Evolutionary conservation across 2,797 vertebrate species (phyloP), one percentile per base, ranked within the genome.

Genomic region (Xenopus petersii): DNA sequence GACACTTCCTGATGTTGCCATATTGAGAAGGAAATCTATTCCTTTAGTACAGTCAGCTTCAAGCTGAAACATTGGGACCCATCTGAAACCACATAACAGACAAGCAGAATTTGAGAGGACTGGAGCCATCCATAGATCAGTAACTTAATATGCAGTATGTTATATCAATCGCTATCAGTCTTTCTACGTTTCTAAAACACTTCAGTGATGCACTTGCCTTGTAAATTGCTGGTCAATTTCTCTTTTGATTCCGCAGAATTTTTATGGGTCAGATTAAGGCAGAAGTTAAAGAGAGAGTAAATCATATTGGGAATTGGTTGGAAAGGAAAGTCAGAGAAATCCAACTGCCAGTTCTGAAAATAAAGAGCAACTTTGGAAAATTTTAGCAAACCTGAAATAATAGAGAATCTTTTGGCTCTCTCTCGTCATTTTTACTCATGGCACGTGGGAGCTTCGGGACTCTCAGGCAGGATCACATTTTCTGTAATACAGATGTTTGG

Each of bases 1-100:
- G 91, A 89, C 90, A 80, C 83, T 86, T 89, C 85, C 84, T 82
- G 84, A 85, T 63, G 84, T 85, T 88, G 84, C 80, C 80, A 79
- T 84, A 83, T 81, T 79, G 74, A 75, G 81, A 81, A 80, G 83
- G 86, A 90, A 84, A 89, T 84, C 83, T 71, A 84, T 81, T 83
- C 74, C 47, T 81, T 51, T 73, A 82, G 81, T 82, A 80, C 76
- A 72, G 83, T 85, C 84, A 82, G 24, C 74, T 84, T 70, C 73
- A 80, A 80, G 75, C 82, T 76, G 58, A 71, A 71, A 74, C 75
- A 76, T 67, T 65, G 75, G 81, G 85, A 80, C 51, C 61, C 54
- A 75, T 26, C 59, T 62, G 82, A 67, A 77, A 77, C 74, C 59
- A 7, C 46, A 60, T 64, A 73, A 73, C 0, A 62, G 58, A 67